A percentile compares a stretch with the other conserved stretches of the same genome.
Evolutionary conservation across 1,140 invertebrate species (phyloP).

Genomic region (Lethocerus indicus): DNA sequence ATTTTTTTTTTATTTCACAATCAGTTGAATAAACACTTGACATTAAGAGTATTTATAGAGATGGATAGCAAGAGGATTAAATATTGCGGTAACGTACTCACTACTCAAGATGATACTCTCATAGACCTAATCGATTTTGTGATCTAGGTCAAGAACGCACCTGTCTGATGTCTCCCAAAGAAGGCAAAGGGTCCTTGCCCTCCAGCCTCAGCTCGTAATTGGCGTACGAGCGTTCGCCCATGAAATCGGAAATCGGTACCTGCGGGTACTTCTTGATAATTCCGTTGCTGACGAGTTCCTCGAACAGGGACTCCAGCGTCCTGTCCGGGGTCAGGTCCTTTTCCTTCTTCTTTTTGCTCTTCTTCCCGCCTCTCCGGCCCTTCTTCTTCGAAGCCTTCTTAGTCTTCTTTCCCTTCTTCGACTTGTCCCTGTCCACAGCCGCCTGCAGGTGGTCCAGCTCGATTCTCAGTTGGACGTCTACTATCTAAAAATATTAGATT

Average conservation of each 20-base stretch:
- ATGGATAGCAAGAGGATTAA: too few species aligned
- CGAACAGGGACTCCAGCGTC: slow-evolving; percentile 75
- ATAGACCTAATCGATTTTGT: too few species aligned
- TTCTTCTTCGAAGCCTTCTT: slow-evolving; percentile 67
- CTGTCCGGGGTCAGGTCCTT: slow-evolving; percentile 90
- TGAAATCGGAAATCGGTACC: slow-evolving; percentile 49
- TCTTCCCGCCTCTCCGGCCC: slow-evolving; percentile 61
- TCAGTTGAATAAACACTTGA: too few species aligned
- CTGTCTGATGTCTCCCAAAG: slow-evolving; percentile 71
- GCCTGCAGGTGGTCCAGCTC: slow-evolving; percentile 65
- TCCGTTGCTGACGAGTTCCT: slow-evolving; percentile 77
- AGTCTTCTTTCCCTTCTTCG: slow-evolving; percentile 53
- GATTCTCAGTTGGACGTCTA: slow-evolving; percentile 72
- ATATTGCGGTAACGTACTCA: too few species aligned
- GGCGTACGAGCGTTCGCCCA: slow-evolving; percentile 65
- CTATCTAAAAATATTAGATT: slow-evolving; percentile 24
- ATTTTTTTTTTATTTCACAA: too few species aligned
- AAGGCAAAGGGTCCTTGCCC: slow-evolving; percentile 39
- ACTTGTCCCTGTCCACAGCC: slow-evolving; percentile 27
- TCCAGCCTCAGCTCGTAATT: slow-evolving; percentile 30
- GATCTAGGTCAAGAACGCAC: slow-evolving; percentile 14
- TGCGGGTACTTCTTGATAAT: slow-evolving; percentile 70
- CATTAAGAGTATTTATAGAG: too few species aligned
- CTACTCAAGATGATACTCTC: too few species aligned
- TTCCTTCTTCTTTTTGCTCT: slow-evolving; percentile 82